Base-by-base conservation (phyloP, 2,888 invertebrate genomes). In the Drosophila paracracens region DNA sequence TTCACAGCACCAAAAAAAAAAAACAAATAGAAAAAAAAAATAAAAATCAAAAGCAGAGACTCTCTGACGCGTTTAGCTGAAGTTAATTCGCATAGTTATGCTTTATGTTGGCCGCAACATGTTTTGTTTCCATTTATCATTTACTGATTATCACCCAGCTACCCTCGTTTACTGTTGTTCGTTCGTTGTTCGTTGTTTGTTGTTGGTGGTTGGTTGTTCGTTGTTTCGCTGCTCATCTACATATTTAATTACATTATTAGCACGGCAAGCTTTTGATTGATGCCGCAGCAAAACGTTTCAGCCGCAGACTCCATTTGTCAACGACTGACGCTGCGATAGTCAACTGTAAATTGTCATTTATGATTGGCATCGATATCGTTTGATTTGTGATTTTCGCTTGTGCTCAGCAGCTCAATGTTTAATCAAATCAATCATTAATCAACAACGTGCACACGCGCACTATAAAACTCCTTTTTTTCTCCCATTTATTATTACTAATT, bases 171-270 rank as follows among this genome's bases (percentile, higher is more conserved):
- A 53, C 46, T 54, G 60, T 67, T 70, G 62, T 21, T 36, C 48
- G 48, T 25, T 48, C 31, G 61, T 13, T 43, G 33, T 21, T 33
- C 43, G 65, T 58, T 57, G 56, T 27, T 48, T 8, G 48, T 27
- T 48, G 33, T 33, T 13, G 57, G 46, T 46, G 54, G 66, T 61
- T 35, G 38, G 48, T 48, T 67, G 68, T 36, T 62, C 3, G 56
- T 46, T 57, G 50, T 54, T 64, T 16, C 46, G 46, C 64, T 50
- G 65, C 46, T 69, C 70, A 81, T 82, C 81, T 76, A 79, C 82
- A 83, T 80, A 83, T 83, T 91, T 91, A 91, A 91, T 91, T 91
- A 90, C 89, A 88, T 91, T 90, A 91, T 91, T 91, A 91, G 90
- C 90, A 81, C 81, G 85, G 77, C 71, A 36, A 59, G 35, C 83